phyloP scores from a whole-genome alignment of 2,113 vertebrate genomes.

The Paramormyrops kingsleyae region DNA sequence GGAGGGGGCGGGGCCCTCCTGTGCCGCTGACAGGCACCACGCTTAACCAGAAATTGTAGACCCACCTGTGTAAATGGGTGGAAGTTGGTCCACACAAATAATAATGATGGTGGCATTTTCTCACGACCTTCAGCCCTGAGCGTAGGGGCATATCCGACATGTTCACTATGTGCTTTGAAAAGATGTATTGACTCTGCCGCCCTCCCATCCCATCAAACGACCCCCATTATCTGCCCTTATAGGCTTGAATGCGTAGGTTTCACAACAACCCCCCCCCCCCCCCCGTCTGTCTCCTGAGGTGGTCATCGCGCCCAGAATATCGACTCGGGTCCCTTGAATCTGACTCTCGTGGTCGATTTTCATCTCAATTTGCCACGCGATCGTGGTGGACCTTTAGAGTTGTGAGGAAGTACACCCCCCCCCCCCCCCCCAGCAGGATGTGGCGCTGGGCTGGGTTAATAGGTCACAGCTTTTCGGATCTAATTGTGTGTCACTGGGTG shows the following conservation, averaged over 20 bases:
- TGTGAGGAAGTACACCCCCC: conserved; percentile 37
- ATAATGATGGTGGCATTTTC: neutral
- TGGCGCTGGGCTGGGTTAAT: conserved; percentile 44
- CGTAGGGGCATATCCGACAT: neutral
- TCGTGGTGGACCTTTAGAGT: conserved; percentile 51
- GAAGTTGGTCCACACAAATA: neutral
- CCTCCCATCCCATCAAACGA: neutral
- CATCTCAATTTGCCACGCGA: conserved; percentile 53
- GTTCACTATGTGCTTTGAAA: neutral
- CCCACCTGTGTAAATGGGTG: conserved; percentile 10
- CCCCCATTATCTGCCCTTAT: neutral
- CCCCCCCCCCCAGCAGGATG: conserved; percentile 24
- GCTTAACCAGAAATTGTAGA: neutral
- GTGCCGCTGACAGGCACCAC: neutral
- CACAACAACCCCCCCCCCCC: neutral
- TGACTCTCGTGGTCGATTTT: conserved; percentile 40
- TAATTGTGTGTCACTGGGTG: conserved; percentile 48
- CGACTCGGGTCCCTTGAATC: conserved; percentile 27
- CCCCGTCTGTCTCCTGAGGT: conserved; percentile 9
- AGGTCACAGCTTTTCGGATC: conserved; percentile 46
- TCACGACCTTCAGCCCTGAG: neutral
- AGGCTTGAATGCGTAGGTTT: neutral
- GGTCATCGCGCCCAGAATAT: conserved; percentile 20
- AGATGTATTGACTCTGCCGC: neutral
- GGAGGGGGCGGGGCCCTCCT: neutral